A percentile compares a stretch with the other conserved stretches of the same genome.
These are phyloP conservation scores for Pteria penguin DNA, from an alignment of 2,888 invertebrate species.

Conservation along the genomic window DNA sequence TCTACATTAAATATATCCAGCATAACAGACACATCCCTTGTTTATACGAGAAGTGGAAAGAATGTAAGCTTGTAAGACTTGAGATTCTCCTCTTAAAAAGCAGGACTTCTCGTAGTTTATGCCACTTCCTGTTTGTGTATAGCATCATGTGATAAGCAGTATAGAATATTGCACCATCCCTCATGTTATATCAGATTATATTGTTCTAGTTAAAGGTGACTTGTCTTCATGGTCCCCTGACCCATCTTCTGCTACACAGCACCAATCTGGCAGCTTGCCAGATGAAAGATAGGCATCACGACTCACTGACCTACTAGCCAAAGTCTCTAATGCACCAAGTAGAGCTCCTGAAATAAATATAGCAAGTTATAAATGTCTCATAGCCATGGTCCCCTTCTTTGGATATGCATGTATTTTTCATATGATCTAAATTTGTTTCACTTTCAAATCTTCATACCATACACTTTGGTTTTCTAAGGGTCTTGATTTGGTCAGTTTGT, in stretches of 20 bases:
- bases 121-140: too few species aligned
- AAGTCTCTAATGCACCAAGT: slow-evolving; percentile 88
- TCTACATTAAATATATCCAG: too few species aligned
- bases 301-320: slow-evolving; percentile 86
- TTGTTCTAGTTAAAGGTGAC: background rate
- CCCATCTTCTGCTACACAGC: slow-evolving; percentile 64
- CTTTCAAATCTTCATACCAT: background rate
- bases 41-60: too few species aligned
- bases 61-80: too few species aligned
- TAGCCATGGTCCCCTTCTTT: too few species aligned
- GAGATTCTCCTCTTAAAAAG: too few species aligned
- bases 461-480: too few species aligned
- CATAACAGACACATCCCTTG: too few species aligned
- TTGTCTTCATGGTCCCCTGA: background rate
- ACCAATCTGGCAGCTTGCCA: slow-evolving; percentile 88
- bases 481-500: too few species aligned
- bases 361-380: background rate
- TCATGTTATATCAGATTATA: background rate
- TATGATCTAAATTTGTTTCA: background rate
- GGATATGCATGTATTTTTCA: too few species aligned
- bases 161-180: slow-evolving; percentile 9
- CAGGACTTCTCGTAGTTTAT: too few species aligned
- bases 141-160: too few species aligned
- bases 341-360: slow-evolving; percentile 84
- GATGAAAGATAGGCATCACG: slow-evolving; percentile 86